Percentiles rank a stretch among this genome's conserved stretches.
Conservation (phyloP, 2,888 invertebrate genomes). For the Synanthedon vespiformis region DNA sequence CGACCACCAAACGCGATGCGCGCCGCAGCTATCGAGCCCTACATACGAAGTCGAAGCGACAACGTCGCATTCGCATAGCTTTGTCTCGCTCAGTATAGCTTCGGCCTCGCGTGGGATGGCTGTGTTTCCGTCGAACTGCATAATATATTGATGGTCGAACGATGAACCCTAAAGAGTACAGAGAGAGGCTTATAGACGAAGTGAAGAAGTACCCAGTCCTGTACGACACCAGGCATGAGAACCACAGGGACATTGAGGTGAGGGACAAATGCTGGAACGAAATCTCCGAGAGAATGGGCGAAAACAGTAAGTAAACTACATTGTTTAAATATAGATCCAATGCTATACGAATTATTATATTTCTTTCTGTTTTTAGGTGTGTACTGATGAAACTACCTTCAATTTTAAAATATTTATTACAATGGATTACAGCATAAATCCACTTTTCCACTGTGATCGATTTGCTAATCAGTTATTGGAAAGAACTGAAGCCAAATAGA, state of each 20-base stretch:
- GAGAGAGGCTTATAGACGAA: slow-evolving; percentile 54
- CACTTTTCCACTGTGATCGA: too few relatives aligned
- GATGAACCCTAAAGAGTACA: slow-evolving; percentile 32
- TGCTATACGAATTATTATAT: too few relatives aligned
- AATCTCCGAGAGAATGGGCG: slow-evolving; percentile 48
- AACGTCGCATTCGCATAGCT: slow-evolving; percentile 33
- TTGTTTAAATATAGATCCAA: too few relatives aligned
- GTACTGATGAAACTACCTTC: too few relatives aligned
- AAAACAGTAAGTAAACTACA: slow-evolving; percentile 36
- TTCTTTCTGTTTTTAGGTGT: too few relatives aligned
- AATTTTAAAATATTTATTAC: too few relatives aligned
- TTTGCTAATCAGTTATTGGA: too few relatives aligned
- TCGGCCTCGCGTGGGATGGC: slow-evolving; percentile 29
- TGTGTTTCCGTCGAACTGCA: slow-evolving; percentile 15
- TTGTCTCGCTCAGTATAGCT: slow-evolving; percentile 55
- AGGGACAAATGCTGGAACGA: slow-evolving; percentile 58
- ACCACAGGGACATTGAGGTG: slow-evolving; percentile 52
- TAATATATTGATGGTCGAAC: not conserved
- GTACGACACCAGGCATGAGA: slow-evolving; percentile 56
- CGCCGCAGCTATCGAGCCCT: not conserved
- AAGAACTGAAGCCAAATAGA: too few relatives aligned
- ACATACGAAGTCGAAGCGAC: slow-evolving; percentile 39
- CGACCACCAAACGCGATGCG: slow-evolving; percentile 32
- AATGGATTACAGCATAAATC: too few relatives aligned
- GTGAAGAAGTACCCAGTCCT: slow-evolving; percentile 55